Base-by-base conservation (phyloP, 2,888 invertebrate species). In the Nycteola revayana region DNA sequence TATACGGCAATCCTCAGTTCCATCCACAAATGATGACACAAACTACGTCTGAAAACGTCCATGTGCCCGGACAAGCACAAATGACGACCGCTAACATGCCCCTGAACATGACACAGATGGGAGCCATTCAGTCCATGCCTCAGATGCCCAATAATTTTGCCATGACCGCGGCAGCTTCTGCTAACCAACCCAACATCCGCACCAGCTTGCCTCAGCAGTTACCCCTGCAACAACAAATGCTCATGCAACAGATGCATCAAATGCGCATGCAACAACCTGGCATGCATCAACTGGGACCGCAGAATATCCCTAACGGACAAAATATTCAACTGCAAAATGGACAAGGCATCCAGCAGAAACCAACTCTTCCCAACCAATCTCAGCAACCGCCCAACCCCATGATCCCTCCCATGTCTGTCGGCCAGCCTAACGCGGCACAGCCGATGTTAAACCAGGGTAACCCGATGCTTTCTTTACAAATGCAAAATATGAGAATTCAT, bases 1-100 rank as follows among this genome's bases (percentile, higher is more conserved):
- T 90, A 61, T 91, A 86, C 41, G 89, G 83, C 31, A 90, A 87
- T 31, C 73, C 84, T 0, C 85, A 90, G 9, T 80, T 83, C 30
- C 92, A 90, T 35, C 77, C 85, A 1, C 90, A 90, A 41, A 90
- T 83, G 73, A 73, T 82, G 68, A 66, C 75, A 0, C 85, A 78
- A 49, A 58, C 65, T 0, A 86, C 81, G 45, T 75, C 69, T 17
- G 82, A 75, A 49, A 82, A 58, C 4, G 53, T 70, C 32, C 65
- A 75, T 1, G 58, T 74, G 38, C 72, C 76, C 1, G 78, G 75
- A 1, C 83, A 80, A 50, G 66, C 81, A 0, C 83, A 76, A 44
- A 77, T 84, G 51, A 72, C 82, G 1, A 85, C 82, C 57, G 70
- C 84, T 1, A 82, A 77, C 30, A 66, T 80, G 50, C 70, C 72